Evolutionary conservation across 2,113 vertebrate genomes (phyloP), one percentile per base, ranked within the genome.

Genomic region (Bos javanicus): DNA sequence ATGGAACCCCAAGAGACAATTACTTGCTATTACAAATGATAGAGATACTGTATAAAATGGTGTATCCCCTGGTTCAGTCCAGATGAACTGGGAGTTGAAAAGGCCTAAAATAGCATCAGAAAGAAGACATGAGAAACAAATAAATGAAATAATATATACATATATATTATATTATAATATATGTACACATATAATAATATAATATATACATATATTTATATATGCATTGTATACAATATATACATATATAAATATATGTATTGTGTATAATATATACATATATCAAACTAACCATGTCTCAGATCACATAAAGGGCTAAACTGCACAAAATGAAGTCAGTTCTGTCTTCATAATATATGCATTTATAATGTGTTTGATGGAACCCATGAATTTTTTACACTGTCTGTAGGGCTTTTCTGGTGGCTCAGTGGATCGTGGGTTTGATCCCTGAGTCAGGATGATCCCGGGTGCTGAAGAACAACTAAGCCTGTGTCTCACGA

Each of bases 111-210:
- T 12, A 78, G 25, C 56, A n/a, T 36, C 84, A 91, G 39, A 84
- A 91, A 87, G 83, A 97, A 93, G 82, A 85, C 12, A 48, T 4
- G n/a, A 96, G 48, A 64, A 96, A 64, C 11, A 84, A 95, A 78
- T 36, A 46, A 81, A 71, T 2, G 14, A 50, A 52, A 80, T 23
- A 23, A 36, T 71, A 71, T 71, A 71, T 71, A 36, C n/a, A 36
- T 21, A 36, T 64, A 33, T n/a, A 10, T 17, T 33, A 33, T 17
- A n/a, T n/a, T n/a, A 67, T n/a, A 19, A 67, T 67, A 67, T n/a
- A n/a, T n/a, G 43, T 43, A 10, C 28, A 30, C 0, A 60, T 60
- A 60, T 28, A 28, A 28, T 67, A 67, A 67, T 67, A n/a, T 33
- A 64, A 19, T n/a, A n/a, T n/a, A 64, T n/a, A 17, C 62, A 19